Evolutionary conservation across 2,797 vertebrate genomes (phyloP).

Genomic region (Antennarius maculatus): DNA sequence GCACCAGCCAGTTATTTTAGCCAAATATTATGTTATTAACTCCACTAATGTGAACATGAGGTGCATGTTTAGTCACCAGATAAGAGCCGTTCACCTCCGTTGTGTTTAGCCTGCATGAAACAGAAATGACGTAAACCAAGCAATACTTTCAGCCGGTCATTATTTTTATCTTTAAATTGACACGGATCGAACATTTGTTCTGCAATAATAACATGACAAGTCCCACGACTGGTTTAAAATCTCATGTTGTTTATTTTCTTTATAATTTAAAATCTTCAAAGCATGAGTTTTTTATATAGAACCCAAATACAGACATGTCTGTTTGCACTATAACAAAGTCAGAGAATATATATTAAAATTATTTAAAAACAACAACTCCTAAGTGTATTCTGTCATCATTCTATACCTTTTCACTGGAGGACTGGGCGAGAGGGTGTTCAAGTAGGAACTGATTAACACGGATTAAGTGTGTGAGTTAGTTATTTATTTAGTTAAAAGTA

Average conservation of each 20-base stretch:
- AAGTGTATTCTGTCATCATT: slow-evolving; percentile 22
- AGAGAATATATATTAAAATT: slow-evolving; percentile 16
- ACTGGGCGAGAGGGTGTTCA: not conserved
- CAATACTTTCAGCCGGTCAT: slow-evolving; percentile 40
- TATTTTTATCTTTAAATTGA: slow-evolving; percentile 24
- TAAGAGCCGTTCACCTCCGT: too few species aligned
- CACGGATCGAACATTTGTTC: slow-evolving; percentile 26
- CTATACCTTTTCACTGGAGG: slow-evolving; percentile 32
- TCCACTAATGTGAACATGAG: slow-evolving; percentile 54
- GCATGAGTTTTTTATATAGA: slow-evolving; percentile 7
- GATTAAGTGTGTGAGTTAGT: too few species aligned
- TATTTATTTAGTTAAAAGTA: too few species aligned
- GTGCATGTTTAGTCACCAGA: slow-evolving; percentile 56
- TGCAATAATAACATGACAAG: slow-evolving; percentile 27
- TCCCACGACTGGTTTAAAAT: not conserved
- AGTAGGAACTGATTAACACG: too few species aligned
- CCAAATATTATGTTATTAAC: slow-evolving; percentile 32
- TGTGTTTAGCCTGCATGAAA: slow-evolving; percentile 62
- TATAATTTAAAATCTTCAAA: slow-evolving; percentile 1
- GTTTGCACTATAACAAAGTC: not conserved
- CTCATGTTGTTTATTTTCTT: slow-evolving; percentile 10
- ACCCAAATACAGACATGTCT: not conserved
- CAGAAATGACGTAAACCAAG: slow-evolving; percentile 43
- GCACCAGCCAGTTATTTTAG: slow-evolving; percentile 11
- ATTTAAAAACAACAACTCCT: slow-evolving; percentile 15